Conservation (phyloP, 2,797 vertebrate species). For the Phoxinus dragarum region DNA sequence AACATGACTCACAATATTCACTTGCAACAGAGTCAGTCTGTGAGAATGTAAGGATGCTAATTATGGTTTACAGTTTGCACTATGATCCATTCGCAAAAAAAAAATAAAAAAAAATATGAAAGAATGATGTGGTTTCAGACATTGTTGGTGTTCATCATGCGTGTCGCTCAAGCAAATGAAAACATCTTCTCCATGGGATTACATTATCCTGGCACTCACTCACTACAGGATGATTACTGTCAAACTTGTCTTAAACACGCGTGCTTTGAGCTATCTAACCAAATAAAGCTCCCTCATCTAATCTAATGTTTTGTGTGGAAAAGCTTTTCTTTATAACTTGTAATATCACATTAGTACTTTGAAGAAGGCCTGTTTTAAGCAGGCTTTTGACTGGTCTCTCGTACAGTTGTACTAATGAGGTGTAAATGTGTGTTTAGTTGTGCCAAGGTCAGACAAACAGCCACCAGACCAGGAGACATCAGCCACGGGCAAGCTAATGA, state of each 20-base stretch:
- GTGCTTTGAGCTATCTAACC: conserved; percentile 14
- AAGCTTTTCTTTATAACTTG: neutral
- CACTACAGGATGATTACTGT: conserved; percentile 25
- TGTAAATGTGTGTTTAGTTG: conserved; percentile 45
- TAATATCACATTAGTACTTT: neutral
- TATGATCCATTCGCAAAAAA: conserved; percentile 29
- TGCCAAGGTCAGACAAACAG: conserved; percentile 31
- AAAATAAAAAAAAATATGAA: neutral
- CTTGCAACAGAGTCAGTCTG: conserved; percentile 1
- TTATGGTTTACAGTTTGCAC: conserved; percentile 43
- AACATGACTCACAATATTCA: conserved; percentile 14
- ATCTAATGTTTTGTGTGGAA: neutral
- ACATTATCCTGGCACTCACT: conserved; percentile 42
- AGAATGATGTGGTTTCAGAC: conserved; percentile 35
- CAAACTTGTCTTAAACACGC: conserved; percentile 4
- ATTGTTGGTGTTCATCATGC: conserved; percentile 52
- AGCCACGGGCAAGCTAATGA: conserved; percentile 35
- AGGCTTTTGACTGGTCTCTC: conserved; percentile 15
- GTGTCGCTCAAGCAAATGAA: conserved; percentile 54
- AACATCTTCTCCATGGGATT: conserved; percentile 46
- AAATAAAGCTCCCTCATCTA: conserved; percentile 5
- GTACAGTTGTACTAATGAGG: conserved; percentile 41
- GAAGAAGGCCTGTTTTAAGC: neutral
- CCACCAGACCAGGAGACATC: conserved; percentile 33
- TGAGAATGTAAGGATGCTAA: conserved; percentile 5